Percentiles rank a stretch among this genome's conserved stretches.
These are phyloP conservation scores for Psettodes erumei DNA, from an alignment of 2,113 vertebrate genomes.

Conservation along the genomic window DNA sequence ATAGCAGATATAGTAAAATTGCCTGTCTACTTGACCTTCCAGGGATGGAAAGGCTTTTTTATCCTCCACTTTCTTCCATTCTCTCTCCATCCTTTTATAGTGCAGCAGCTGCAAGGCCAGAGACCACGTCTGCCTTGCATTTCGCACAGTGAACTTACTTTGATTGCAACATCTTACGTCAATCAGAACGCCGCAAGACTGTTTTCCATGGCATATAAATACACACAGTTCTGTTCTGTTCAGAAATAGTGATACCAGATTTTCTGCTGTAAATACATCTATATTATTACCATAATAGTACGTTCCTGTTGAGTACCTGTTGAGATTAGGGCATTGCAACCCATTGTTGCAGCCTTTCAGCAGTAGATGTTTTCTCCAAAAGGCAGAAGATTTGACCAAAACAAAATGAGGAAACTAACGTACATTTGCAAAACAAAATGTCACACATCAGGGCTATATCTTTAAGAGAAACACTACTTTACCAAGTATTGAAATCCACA, in stretches of 20 bases:
- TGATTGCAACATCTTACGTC: conserved; percentile 41
- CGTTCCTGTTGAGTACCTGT: conserved; percentile 15
- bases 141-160: conserved; percentile 49
- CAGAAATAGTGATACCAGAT: background rate
- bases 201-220: conserved; percentile 31
- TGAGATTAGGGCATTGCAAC: background rate
- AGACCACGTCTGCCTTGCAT: conserved; percentile 45
- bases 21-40: conserved; percentile 71
- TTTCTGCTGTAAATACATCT: conserved; percentile 5
- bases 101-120: conserved; percentile 61
- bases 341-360: background rate
- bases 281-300: conserved; percentile 6
- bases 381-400: background rate
- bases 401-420: background rate
- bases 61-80: conserved; percentile 52
- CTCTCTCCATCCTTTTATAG: conserved; percentile 34
- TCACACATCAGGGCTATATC: background rate
- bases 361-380: background rate
- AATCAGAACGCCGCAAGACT: conserved; percentile 22
- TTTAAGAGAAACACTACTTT: background rate
- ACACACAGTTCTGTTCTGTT: conserved; percentile 20
- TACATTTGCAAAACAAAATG: conserved; percentile 5
- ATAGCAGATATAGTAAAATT: conserved; percentile 58
- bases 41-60: conserved; percentile 64
- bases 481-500: background rate